These are phyloP conservation scores for Dendrophyllia cribrosa DNA, from an alignment of 64 coral and sea anemone genomes.

Conservation along the genomic window DNA sequence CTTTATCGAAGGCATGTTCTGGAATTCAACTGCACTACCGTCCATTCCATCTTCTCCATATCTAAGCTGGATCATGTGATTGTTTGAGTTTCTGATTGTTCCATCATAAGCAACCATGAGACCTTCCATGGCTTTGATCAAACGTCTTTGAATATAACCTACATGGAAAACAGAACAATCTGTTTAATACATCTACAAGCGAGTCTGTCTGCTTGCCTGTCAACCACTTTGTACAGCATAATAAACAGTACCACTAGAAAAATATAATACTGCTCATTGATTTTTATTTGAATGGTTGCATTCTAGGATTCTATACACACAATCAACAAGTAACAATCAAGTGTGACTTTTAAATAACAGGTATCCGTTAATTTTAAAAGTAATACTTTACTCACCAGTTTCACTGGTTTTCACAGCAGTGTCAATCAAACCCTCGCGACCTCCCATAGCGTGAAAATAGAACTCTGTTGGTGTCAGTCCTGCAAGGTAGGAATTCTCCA, in stretches of 20 bases:
- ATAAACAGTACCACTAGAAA: too few species aligned
- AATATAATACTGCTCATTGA: too few species aligned
- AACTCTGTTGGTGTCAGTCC: slow-evolving; percentile 99
- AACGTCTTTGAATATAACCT: slow-evolving; percentile 99
- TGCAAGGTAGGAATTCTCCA: slow-evolving; percentile 99
- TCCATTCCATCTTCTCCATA: slow-evolving; percentile 99
- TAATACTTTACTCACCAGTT: slow-evolving; percentile 85
- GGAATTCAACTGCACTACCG: slow-evolving; percentile 84
- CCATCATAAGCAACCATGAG: slow-evolving; percentile 96
- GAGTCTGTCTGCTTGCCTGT: too few species aligned
- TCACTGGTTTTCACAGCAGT: slow-evolving; percentile 99
- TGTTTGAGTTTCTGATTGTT: slow-evolving; percentile 96
- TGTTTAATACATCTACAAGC: not conserved
- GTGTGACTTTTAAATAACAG: too few species aligned
- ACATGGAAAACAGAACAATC: not conserved
- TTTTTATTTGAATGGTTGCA: too few species aligned
- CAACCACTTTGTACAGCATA: too few species aligned
- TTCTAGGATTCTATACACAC: too few species aligned
- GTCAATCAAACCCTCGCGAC: slow-evolving; percentile 99
- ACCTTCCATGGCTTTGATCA: slow-evolving; percentile 99
- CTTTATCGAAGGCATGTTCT: slow-evolving; percentile 95
- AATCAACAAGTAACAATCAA: too few species aligned
- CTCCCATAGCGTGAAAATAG: slow-evolving; percentile 99
- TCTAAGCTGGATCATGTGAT: slow-evolving; percentile 95
- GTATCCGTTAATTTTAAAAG: too few species aligned